A percentile compares a stretch with the other conserved stretches of the same genome.
Conservation (phyloP, 2,888 invertebrate genomes). For the Ptilodon capucinus region DNA sequence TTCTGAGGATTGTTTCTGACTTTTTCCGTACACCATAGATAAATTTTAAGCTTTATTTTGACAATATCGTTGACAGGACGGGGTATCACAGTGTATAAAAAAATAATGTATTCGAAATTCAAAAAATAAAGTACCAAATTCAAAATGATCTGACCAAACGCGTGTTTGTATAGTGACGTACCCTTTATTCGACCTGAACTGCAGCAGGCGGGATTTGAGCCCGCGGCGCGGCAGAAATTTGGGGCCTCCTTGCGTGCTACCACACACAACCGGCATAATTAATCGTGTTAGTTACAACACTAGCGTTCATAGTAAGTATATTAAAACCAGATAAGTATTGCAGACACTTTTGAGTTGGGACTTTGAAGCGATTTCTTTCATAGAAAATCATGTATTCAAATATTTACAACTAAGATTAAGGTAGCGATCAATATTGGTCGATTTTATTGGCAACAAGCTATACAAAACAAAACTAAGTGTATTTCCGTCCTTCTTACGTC, state of each 20-base stretch:
- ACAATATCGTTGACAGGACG: too few species aligned
- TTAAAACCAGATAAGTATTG: neutral
- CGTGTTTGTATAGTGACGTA: conserved; percentile 81
- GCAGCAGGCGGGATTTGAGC: conserved; percentile 94
- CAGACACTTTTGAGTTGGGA: neutral
- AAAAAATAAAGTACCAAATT: neutral
- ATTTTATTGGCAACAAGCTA: too few species aligned
- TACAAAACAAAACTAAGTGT: too few species aligned
- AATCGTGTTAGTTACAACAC: conserved; percentile 30
- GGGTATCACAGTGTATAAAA: too few species aligned
- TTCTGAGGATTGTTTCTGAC: too few species aligned
- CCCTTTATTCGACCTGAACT: conserved; percentile 95
- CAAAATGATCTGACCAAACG: conserved; percentile 66
- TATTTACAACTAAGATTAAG: too few species aligned
- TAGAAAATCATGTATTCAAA: neutral
- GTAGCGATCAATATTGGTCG: too few species aligned
- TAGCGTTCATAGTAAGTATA: neutral
- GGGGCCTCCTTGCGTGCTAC: conserved; percentile 88
- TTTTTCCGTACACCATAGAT: too few species aligned
- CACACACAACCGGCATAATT: conserved; percentile 48
- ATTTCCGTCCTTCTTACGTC: too few species aligned
- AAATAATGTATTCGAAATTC: neutral
- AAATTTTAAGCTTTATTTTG: too few species aligned
- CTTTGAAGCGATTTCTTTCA: neutral
- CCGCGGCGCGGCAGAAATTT: conserved; percentile 94